These are phyloP conservation scores for Leptopilina syphax DNA, from an alignment of 2,888 invertebrate genomes.

Conservation along the genomic window DNA sequence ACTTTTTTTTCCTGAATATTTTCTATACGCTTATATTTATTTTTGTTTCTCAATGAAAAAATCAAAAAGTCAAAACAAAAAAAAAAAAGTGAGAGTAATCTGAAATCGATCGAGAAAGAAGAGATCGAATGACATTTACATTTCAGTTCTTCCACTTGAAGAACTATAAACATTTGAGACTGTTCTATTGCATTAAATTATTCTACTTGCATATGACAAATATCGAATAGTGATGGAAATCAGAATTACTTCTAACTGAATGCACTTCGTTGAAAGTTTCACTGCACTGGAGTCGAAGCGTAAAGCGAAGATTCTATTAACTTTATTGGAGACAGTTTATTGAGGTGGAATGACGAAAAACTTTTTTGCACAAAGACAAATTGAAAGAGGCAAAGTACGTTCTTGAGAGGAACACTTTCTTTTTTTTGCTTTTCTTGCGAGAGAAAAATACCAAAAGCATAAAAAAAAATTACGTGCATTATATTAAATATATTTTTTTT, in stretches of 20 bases:
- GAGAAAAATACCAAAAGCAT: too few species aligned
- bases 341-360: slow-evolving; percentile 59
- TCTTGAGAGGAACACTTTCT: background rate
- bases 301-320: slow-evolving; percentile 58
- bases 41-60: too few species aligned
- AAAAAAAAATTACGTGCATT: background rate
- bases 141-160: slow-evolving; percentile 2
- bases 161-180: slow-evolving; percentile 16
- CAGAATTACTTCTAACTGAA: slow-evolving; percentile 46
- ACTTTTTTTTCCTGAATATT: too few species aligned
- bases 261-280: slow-evolving; percentile 55
- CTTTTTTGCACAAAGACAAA: slow-evolving; percentile 43
- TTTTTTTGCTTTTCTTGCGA: background rate
- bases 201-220: slow-evolving; percentile 35
- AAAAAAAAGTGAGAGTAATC: too few species aligned
- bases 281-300: slow-evolving; percentile 38
- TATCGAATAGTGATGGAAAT: slow-evolving; percentile 34
- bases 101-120: background rate
- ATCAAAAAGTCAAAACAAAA: too few species aligned
- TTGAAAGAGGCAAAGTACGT: slow-evolving; percentile 5
- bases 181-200: slow-evolving; percentile 13
- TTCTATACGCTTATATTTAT: too few species aligned
- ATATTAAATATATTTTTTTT: background rate
- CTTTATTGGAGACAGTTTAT: slow-evolving; percentile 57
- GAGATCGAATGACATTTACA: background rate